These are phyloP conservation scores for Danio rerio DNA, from an alignment of 2,113 vertebrate genomes.

Conservation along the genomic window GRCz12tu NC_133176.1:60985501-60986000, in stretches of 20 bases:
- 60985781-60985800: not conserved
- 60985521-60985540: no score
- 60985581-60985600: no score
- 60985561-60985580: no score
- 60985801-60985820: not conserved
- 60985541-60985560: no score
- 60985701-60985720: not conserved
- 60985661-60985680: not conserved
- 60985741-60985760: not conserved
- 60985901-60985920: not conserved
- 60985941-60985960: not conserved
- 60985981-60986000: no score
- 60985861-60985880: not conserved
- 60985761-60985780: not conserved
- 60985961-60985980: not conserved
- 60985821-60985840: not conserved
- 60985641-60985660: not conserved
- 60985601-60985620: no score
- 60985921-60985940: not conserved
- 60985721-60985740: constrained; percentile 28
- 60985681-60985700: not conserved
- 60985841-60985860: constrained; percentile 21
- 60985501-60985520: no score
- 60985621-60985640: not conserved
- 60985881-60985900: constrained; percentile 2